Base-by-base conservation (phyloP, 2,797 vertebrate species). In the Crocodylus rhombifer region DNA sequence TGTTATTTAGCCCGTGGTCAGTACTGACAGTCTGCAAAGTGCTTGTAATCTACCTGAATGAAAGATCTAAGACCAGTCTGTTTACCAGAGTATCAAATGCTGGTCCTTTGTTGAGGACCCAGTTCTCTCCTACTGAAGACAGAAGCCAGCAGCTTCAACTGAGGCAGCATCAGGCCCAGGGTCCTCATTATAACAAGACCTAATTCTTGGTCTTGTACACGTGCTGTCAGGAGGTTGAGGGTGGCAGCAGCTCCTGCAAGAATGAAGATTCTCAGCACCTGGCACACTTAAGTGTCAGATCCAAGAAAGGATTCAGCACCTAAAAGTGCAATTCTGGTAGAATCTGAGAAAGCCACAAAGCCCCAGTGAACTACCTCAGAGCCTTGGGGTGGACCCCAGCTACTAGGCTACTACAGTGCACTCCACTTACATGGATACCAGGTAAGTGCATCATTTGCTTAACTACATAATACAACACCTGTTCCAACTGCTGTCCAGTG, bases 1-100 rank as follows among this genome's bases (percentile, higher is more conserved):
- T 2, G 1, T 20, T 64, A 74, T 0, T 0, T 3, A 82, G 73
- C 30, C 18, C 60, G 14, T 56, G 73, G 79, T 75, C 21, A 15
- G 14, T 14, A 63, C 25, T 26, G 26, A 14, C 69, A 58, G 14
- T 58, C 30, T 65, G 36, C 33, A 20, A 71, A 23, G 20, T 71
- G 21, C 4, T 65, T 67, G 57, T 6, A 5, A 77, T 83, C 79
- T 20, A 51, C 0, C 0, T 16, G 5, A 23, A 63, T 2, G 8
- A 36, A 90, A 21, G 10, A 84, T 11, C 89, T 10, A 82, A 0
- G 1, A 86, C 83, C 14, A 84, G 0, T 2, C 5, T 78, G 62
- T 26, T 10, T 51, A 14, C 4, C 61, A 93, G 87, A 94, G 77
- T 16, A 87, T 7, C 20, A 88, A 2, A 71, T 36, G 36, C 5